Percentiles rank a stretch among this genome's conserved stretches.
phyloP scores from a whole-genome alignment of 2,113 vertebrate species.

The Oryzias melastigma region DNA sequence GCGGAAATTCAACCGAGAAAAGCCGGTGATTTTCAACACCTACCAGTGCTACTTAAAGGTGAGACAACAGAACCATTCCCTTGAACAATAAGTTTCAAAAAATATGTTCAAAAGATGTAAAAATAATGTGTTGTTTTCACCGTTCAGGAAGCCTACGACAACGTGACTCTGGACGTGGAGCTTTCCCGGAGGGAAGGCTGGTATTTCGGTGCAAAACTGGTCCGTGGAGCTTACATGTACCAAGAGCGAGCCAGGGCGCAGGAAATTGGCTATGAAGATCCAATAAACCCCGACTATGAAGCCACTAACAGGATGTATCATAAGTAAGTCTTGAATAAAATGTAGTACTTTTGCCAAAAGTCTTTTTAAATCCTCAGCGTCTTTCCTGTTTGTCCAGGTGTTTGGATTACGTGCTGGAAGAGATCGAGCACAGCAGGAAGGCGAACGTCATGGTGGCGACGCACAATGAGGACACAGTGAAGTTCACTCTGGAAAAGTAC shows the following conservation, averaged over 20 bases:
- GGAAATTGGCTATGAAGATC: conserved; percentile 88
- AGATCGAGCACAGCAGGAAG: conserved; percentile 79
- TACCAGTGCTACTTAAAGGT: conserved; percentile 97
- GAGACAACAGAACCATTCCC: background rate
- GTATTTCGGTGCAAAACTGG: conserved; percentile 91
- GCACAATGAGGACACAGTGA: conserved; percentile 90
- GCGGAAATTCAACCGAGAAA: conserved; percentile 86
- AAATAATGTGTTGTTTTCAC: background rate
- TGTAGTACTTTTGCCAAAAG: background rate
- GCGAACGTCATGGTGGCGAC: conserved; percentile 91
- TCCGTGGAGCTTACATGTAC: conserved; percentile 93
- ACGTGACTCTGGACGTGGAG: conserved; percentile 84
- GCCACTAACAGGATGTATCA: conserved; percentile 90
- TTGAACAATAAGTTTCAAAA: no score
- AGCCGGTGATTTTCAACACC: conserved; percentile 87
- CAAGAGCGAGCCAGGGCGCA: conserved; percentile 86
- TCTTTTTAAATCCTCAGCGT: conserved; percentile 8
- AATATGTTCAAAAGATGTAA: no score
- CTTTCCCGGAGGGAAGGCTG: conserved; percentile 86
- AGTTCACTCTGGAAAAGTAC: conserved; percentile 85
- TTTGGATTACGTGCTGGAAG: conserved; percentile 87
- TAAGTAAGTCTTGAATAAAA: conserved; percentile 45
- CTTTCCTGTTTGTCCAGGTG: conserved; percentile 76
- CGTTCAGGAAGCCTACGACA: conserved; percentile 87
- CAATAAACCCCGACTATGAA: conserved; percentile 88